These are phyloP conservation scores for Cladopsammia gracilis DNA, from an alignment of 64 coral and sea anemone genomes.

Conservation along the genomic window DNA sequence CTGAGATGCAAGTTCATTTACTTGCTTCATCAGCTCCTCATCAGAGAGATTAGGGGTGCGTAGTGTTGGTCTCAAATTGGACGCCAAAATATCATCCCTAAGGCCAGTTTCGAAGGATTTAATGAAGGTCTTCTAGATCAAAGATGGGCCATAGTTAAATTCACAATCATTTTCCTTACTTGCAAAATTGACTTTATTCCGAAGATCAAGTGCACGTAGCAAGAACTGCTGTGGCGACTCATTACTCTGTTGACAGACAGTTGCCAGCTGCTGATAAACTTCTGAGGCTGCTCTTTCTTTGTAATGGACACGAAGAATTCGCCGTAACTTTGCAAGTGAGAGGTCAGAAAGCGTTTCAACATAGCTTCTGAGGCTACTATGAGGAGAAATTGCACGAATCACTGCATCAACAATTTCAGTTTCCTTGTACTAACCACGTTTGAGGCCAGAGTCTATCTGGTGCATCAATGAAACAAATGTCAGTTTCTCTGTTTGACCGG, in stretches of 20 bases:
- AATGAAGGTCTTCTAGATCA: neutral
- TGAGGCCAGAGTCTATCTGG: slow-evolving; percentile 34
- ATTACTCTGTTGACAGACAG: no score
- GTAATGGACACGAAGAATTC: no score
- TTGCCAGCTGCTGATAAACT: no score
- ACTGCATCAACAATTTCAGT: slow-evolving; percentile 62
- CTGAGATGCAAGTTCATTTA: slow-evolving; percentile 37
- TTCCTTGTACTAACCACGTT: slow-evolving; percentile 50
- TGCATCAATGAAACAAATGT: slow-evolving; percentile 54
- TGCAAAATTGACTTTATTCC: no score
- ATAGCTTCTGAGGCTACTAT: slow-evolving; percentile 55
- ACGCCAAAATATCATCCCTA: slow-evolving; percentile 61
- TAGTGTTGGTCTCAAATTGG: slow-evolving; percentile 56
- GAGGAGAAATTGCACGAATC: slow-evolving; percentile 37
- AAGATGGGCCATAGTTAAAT: slow-evolving; percentile 42
- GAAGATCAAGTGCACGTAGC: no score
- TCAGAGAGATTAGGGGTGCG: slow-evolving; percentile 22
- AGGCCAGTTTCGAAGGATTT: slow-evolving; percentile 51
- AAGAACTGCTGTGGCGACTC: no score
- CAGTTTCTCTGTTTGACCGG: slow-evolving; percentile 45
- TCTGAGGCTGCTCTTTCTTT: no score
- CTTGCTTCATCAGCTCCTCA: slow-evolving; percentile 72
- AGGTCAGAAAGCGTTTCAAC: neutral
- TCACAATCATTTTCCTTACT: neutral
- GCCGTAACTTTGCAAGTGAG: no score